These are phyloP conservation scores for Arvicanthis niloticus DNA, from an alignment of 2,113 vertebrate species.

Conservation along the genomic window DNA sequence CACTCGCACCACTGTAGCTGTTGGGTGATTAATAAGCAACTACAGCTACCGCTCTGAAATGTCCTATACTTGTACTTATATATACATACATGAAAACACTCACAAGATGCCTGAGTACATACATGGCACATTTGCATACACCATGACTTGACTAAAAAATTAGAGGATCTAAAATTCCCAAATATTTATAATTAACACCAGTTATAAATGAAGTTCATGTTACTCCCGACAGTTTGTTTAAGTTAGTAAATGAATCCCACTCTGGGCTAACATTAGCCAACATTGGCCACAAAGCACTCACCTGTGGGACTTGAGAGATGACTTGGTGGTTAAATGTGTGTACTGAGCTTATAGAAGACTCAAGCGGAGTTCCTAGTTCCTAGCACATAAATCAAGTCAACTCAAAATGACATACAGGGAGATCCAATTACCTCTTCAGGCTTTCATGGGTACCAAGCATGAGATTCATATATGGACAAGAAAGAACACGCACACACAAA, in stretches of 20 bases:
- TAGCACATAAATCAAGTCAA: no score
- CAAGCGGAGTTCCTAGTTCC: neutral
- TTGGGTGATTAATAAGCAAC: no score
- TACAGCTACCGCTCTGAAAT: neutral
- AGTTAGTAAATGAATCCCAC: conserved; percentile 26
- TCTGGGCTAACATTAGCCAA: neutral
- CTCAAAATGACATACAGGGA: neutral
- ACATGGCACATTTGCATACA: neutral
- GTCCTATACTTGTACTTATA: neutral
- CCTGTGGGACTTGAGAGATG: neutral
- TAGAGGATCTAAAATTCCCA: conserved; percentile 6
- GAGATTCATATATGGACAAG: neutral
- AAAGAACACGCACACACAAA: neutral
- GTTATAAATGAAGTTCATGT: neutral
- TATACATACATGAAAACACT: neutral
- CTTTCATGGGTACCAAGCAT: neutral
- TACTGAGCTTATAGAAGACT: neutral
- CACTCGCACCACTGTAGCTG: no score
- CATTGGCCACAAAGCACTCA: neutral
- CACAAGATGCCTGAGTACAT: neutral
- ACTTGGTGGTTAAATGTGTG: neutral
- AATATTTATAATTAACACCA: conserved; percentile 5
- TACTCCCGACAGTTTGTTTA: conserved; percentile 35
- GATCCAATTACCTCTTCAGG: neutral
- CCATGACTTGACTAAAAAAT: neutral